Evolutionary conservation across 2,888 invertebrate genomes (phyloP).

Genomic region (Physocephala rufipes): DNA sequence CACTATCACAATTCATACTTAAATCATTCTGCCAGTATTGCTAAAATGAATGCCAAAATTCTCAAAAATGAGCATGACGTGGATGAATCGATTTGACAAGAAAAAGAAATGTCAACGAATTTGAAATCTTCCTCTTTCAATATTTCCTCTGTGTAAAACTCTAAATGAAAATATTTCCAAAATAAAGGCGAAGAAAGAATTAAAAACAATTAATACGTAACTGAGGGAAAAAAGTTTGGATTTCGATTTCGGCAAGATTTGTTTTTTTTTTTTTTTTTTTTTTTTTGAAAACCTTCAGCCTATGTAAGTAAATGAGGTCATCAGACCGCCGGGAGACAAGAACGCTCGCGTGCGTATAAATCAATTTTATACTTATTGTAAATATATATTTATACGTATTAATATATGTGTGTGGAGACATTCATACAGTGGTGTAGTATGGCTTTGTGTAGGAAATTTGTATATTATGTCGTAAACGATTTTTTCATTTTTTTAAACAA

Average conservation of each 20-base stretch:
- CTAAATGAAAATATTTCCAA: no score
- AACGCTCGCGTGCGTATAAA: constrained; percentile 43
- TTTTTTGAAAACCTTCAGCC: background rate
- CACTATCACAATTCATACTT: no score
- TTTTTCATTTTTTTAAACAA: constrained; percentile 32
- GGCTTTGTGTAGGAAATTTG: constrained; percentile 14
- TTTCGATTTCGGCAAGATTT: background rate
- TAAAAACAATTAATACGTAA: background rate
- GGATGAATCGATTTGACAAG: background rate
- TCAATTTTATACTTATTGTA: background rate
- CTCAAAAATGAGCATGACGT: background rate
- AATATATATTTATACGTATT: no score
- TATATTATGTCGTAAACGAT: constrained; percentile 27
- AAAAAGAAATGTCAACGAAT: background rate
- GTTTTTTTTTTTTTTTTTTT: no score
- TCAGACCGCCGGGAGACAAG: constrained; percentile 58
- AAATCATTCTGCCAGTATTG: background rate
- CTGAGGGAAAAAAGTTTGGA: background rate
- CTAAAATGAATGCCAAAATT: background rate
- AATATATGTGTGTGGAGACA: no score
- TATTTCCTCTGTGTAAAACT: no score
- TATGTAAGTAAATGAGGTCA: constrained; percentile 53
- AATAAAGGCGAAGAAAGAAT: background rate
- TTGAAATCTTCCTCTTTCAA: background rate
- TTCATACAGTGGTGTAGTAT: constrained; percentile 22